Base-by-base conservation (phyloP, 2,797 vertebrate species). In the Rhinophrynus dorsalis region DNA sequence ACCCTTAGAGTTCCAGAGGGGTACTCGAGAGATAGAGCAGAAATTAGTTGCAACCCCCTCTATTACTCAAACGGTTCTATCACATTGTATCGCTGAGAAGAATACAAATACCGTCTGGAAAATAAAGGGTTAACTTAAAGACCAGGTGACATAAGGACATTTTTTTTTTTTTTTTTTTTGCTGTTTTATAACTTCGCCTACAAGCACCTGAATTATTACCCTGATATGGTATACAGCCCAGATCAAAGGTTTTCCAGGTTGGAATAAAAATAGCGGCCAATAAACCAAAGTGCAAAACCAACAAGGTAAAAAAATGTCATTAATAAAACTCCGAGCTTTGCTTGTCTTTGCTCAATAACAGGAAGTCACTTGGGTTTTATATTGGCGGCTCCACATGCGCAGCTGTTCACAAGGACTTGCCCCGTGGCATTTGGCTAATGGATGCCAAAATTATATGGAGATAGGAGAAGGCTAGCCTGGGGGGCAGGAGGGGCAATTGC, bases 231-330 rank as follows among this genome's bases (percentile, higher is more conserved):
- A 51, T 50, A 55, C 65, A 77, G 30, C 67, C 65, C 60, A 72
- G 85, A 83, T 77, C 88, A 91, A 93, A 91, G 88, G 88, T 87
- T 79, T 68, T 47, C 15, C 63, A 81, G 78, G 30, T 21, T n/a
- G 10, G 55, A 65, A 67, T 67, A 77, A 82, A 90, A 85, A 85
- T 78, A 84, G 75, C 76, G 33, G 56, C 79, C 81, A 79, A 90
- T 94, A 93, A 94, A 94, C 87, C 90, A 93, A 92, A 93, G 92
- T 89, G 72, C 90, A 88, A 11, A 2, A 0, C 59, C 77, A 85
- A 80, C 78, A 55, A 17, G 1, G 66, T 73, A 59, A 67, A 80
- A 77, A 76, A n/a, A n/a, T n/a, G 61, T 71, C 64, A 78, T 77
- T 80, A 77, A 84, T 77, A 59, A 70, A 80, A 64, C 71, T 56